Conservation (phyloP, 2,113 vertebrate genomes). For the Australoheros scitulus region DNA sequence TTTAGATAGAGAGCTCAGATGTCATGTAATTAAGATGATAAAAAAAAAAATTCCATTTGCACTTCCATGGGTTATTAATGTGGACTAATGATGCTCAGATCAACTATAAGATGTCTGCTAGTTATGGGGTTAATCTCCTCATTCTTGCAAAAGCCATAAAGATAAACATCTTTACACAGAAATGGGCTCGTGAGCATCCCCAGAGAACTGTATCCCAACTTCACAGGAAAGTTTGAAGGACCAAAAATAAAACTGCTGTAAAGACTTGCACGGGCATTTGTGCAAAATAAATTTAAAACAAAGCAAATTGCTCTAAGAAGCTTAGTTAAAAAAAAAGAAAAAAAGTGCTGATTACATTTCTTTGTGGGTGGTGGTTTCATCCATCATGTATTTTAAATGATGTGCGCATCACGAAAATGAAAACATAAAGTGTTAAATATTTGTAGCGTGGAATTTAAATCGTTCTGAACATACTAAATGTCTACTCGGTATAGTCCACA, state of each 20-base stretch:
- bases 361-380: neutral
- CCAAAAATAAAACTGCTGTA: slow-evolving; percentile 65
- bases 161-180: slow-evolving; percentile 74
- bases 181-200: slow-evolving; percentile 61
- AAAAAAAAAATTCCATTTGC: slow-evolving; percentile 75
- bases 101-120: slow-evolving; percentile 76
- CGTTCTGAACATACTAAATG: neutral
- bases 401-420: neutral
- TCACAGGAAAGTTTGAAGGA: slow-evolving; percentile 72
- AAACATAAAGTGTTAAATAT: neutral
- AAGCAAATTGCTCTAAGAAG: neutral
- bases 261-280: slow-evolving; percentile 38
- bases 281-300: slow-evolving; percentile 16
- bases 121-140: slow-evolving; percentile 80
- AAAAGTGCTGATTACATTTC: neutral
- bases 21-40: slow-evolving; percentile 81
- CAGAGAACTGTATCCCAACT: slow-evolving; percentile 57
- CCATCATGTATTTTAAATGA: neutral
- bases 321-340: neutral
- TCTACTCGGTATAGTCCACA: neutral
- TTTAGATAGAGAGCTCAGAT: slow-evolving; percentile 75
- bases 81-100: slow-evolving; percentile 81
- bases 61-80: slow-evolving; percentile 80
- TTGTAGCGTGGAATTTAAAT: neutral
- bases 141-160: slow-evolving; percentile 69